phyloP scores from a whole-genome alignment of 2,113 vertebrate genomes.

The Meriones unguiculatus region DNA sequence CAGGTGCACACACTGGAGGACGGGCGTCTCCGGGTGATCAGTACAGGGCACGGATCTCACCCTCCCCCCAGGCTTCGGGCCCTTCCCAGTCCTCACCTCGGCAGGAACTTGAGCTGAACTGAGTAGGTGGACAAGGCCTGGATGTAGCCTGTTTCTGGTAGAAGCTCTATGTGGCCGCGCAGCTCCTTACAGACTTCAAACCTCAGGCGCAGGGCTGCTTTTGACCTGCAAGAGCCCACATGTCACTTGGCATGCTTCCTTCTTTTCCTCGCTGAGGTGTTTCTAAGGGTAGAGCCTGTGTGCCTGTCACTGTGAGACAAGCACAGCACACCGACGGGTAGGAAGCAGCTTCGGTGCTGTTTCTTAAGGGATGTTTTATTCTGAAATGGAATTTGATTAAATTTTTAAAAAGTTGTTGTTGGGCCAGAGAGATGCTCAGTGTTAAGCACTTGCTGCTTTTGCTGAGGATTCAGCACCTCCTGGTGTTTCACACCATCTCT shows the following conservation, averaged over 20 bases:
- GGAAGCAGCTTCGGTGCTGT: not conserved
- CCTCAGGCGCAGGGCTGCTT: conserved; percentile 87
- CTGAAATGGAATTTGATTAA: not conserved
- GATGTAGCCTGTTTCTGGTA: conserved; percentile 91
- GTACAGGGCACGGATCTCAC: not conserved
- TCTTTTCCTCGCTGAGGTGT: too few relatives aligned
- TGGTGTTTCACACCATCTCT: not conserved
- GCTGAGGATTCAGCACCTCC: not conserved
- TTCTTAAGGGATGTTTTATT: not conserved
- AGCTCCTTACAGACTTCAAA: conserved; percentile 93
- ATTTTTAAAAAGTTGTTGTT: not conserved
- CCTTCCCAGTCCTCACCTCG: conserved; percentile 87
- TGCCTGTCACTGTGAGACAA: not conserved
- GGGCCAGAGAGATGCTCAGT: not conserved
- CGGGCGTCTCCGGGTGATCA: not conserved
- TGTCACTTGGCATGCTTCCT: accelerated
- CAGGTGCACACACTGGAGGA: not conserved
- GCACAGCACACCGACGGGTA: not conserved
- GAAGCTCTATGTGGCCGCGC: conserved; percentile 92
- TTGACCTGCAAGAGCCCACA: conserved; percentile 88
- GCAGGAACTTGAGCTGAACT: conserved; percentile 93
- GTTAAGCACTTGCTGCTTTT: not conserved
- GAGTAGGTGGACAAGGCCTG: conserved; percentile 91
- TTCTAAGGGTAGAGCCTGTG: not conserved
- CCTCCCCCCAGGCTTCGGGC: accelerated